Evolutionary conservation across 2,797 vertebrate species (phyloP), one percentile per base, ranked within the genome.

Genomic region (Sebastes steindachneri): DNA sequence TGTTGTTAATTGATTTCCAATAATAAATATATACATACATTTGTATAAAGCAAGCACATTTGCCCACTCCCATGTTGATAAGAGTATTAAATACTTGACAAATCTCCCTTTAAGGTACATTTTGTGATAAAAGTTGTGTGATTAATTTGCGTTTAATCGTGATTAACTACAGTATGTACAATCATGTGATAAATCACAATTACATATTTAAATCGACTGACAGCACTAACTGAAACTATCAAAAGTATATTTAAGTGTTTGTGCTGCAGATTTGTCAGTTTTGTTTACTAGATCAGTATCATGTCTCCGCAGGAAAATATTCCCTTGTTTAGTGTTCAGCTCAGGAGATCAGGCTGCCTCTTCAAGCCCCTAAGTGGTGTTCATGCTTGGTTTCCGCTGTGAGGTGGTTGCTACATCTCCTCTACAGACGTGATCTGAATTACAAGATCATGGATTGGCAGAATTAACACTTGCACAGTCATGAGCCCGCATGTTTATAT

Each of bases 371-470:
- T 26, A 23, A 37, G 37, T 66, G 28, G 12, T 51, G 17, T 59
- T 75, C 41, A 29, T 35, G 1, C 45, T 28, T 23, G 9, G 1
- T 63, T 62, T 74, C n/a, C 4, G 19, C 45, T 59, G 54, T 35
- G 26, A 70, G 21, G 66, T 69, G 28, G 37, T 23, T 25, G 12
- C 25, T 69, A 4, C 63, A 37, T 41, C 21, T 28, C 21, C 9
- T 66, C 37, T 15, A 21, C 37, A 29, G 41, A 68, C 1, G 17
- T 82, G 75, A 79, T 68, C 68, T 73, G 74, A 90, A 86, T 85
- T 28, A 69, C 64, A 85, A 83, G 11, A 25, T 25, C 19, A 17
- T 2, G 17, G 33, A 58, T 19, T 64, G 23, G 41, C 19, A 53
- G 54, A 76, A 26, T 58, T 19, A 78, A 80, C 3, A 17, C 75